A percentile compares a stretch with the other conserved stretches of the same genome.
Evolutionary conservation across 2,797 vertebrate genomes (phyloP).

Genomic region (Syngnathus rostellatus): DNA sequence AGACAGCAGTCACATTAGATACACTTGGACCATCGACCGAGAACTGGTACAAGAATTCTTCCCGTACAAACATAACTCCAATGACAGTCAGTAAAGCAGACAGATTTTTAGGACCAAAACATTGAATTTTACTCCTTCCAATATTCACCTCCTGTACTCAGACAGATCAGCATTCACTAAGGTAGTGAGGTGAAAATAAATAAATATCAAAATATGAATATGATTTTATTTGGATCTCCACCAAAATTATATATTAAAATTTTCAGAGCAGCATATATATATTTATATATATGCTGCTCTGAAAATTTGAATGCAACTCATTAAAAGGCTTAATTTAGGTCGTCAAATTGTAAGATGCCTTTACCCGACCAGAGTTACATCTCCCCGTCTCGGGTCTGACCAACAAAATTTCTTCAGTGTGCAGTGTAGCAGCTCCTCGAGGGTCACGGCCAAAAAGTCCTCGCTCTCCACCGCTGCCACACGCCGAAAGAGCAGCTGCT

Average conservation of each 20-base stretch:
- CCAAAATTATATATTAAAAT: no score
- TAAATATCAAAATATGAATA: not conserved
- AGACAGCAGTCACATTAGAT: not conserved
- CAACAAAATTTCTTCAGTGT: slow-evolving; percentile 56
- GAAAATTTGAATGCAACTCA: not conserved
- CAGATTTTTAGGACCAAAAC: not conserved
- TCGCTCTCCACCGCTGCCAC: slow-evolving; percentile 18
- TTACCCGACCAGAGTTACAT: slow-evolving; percentile 32
- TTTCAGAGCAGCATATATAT: no score
- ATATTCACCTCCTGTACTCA: not conserved
- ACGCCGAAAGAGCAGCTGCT: slow-evolving; percentile 58
- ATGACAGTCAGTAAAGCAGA: not conserved
- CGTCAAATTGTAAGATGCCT: slow-evolving; percentile 17
- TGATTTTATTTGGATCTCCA: no score
- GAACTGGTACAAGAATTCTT: not conserved
- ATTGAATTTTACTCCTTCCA: not conserved
- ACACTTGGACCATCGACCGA: not conserved
- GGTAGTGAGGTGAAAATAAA: not conserved
- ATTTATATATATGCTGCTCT: not conserved
- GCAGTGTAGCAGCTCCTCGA: slow-evolving; percentile 45
- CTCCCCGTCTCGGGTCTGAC: slow-evolving; percentile 37
- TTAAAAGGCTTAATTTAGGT: not conserved
- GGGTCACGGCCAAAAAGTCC: slow-evolving; percentile 4
- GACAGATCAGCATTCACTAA: not conserved
- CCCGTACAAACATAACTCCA: not conserved